phyloP scores from a whole-genome alignment of 2,113 vertebrate species.

The Paratilapia polleni region DNA sequence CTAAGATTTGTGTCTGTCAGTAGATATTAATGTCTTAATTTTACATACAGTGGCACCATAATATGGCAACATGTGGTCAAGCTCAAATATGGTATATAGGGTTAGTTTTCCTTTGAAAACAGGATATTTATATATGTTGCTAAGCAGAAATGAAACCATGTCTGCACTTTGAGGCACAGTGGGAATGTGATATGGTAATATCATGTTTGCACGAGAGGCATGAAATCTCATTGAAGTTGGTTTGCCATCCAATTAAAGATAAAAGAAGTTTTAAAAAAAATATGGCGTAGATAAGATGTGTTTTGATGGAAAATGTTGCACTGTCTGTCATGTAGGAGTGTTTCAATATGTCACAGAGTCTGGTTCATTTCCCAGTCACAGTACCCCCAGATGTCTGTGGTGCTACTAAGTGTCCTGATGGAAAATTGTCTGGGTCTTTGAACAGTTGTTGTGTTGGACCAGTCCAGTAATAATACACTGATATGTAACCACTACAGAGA shows the following conservation, averaged over 20 bases:
- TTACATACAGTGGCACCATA: neutral
- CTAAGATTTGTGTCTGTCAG: neutral
- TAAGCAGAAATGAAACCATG: neutral
- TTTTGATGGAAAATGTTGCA: neutral
- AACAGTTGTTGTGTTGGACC: neutral
- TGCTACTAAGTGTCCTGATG: neutral
- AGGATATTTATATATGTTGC: neutral
- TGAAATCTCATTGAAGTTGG: neutral
- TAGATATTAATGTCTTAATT: neutral
- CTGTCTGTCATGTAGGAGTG: neutral
- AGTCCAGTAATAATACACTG: neutral
- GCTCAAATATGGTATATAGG: too few relatives aligned
- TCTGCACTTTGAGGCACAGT: neutral
- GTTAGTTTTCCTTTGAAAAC: neutral
- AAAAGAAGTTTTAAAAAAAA: neutral
- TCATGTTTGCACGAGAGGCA: neutral
- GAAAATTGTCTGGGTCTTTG: neutral
- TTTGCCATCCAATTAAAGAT: neutral
- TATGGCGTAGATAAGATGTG: neutral
- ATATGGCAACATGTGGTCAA: too few relatives aligned
- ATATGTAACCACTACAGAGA: neutral
- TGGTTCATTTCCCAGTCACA: too few relatives aligned
- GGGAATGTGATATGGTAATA: too few relatives aligned
- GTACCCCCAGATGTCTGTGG: neutral
- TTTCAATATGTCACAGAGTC: neutral